Percentiles rank a stretch among this genome's conserved stretches.
These are phyloP conservation scores for Enoplosus armatus DNA, from an alignment of 2,797 vertebrate genomes.

Conservation along the genomic window DNA sequence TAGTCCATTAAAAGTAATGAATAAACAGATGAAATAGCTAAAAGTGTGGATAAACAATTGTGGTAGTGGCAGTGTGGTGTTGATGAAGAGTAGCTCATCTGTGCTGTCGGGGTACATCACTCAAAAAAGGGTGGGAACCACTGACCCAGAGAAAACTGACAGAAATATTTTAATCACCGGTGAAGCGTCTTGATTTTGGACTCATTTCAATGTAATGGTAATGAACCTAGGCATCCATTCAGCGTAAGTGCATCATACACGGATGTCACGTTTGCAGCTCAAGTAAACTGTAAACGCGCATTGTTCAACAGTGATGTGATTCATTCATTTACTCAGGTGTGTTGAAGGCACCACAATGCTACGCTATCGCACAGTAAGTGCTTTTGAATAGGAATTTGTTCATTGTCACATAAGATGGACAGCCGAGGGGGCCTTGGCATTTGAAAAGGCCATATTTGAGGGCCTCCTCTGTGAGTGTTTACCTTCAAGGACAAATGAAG, in stretches of 20 bases:
- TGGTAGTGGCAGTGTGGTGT: too few species aligned
- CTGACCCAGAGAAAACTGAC: not conserved
- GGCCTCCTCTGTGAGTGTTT: conserved; percentile 85
- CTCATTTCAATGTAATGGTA: conserved; percentile 30
- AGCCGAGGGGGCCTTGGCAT: conserved; percentile 77
- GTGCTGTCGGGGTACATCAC: not conserved
- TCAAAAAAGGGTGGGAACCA: not conserved
- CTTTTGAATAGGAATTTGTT: conserved; percentile 84
- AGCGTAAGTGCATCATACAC: conserved; percentile 11
- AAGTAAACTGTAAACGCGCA: conserved; percentile 55
- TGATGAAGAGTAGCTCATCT: not conserved
- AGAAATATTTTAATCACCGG: conserved; percentile 26
- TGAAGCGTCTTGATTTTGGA: conserved; percentile 46
- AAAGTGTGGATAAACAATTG: not conserved
- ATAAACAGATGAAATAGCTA: not conserved
- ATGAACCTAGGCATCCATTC: conserved; percentile 16
- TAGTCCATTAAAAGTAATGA: not conserved
- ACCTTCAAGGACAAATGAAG: conserved; percentile 86
- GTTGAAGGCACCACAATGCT: conserved; percentile 73
- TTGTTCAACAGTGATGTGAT: conserved; percentile 57
- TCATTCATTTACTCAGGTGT: conserved; percentile 82
- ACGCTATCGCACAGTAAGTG: conserved; percentile 80
- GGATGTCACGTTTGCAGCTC: conserved; percentile 69
- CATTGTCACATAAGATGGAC: conserved; percentile 86
- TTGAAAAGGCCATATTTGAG: conserved; percentile 85